phyloP scores from a whole-genome alignment of 37 sponge, comb jelly and placozoan species.

The Beroe ovata region DNA sequence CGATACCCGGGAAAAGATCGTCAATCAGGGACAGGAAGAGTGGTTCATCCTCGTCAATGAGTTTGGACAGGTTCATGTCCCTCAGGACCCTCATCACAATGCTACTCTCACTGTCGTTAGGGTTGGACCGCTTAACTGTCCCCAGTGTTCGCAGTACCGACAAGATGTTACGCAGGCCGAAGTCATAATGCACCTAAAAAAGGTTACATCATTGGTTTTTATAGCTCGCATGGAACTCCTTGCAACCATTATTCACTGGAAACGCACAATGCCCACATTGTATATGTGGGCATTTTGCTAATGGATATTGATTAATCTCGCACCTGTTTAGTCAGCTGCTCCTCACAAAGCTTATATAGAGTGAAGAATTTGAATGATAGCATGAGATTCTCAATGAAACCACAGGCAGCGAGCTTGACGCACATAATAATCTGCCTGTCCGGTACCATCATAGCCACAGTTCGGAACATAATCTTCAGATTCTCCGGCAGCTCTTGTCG shows the following conservation, averaged over 20 bases:
- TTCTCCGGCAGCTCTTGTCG: constrained; percentile 98
- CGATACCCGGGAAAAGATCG: constrained; percentile 95
- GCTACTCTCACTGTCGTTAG: constrained; percentile 88
- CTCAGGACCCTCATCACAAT: constrained; percentile 96
- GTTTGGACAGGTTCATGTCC: constrained; percentile 98
- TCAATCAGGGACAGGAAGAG: constrained; percentile 91
- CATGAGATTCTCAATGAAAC: constrained; percentile 90
- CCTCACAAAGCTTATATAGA: constrained; percentile 96
- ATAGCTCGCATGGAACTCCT: too few species aligned
- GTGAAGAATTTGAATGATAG: constrained; percentile 92
- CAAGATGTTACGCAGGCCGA: constrained; percentile 96
- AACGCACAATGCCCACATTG: not conserved
- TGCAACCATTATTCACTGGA: too few species aligned
- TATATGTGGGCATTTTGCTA: not conserved
- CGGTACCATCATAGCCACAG: constrained; percentile 99
- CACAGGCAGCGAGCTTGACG: constrained; percentile 92
- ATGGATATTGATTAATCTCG: not conserved
- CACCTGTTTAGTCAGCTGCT: constrained; percentile 96
- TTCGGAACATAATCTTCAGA: constrained; percentile 92
- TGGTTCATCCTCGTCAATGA: constrained; percentile 98
- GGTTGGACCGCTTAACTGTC: constrained; percentile 82
- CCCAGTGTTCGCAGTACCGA: constrained; percentile 97
- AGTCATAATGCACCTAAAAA: constrained; percentile 92
- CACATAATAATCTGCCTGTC: constrained; percentile 95
- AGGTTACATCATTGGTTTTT: too few species aligned